Conservation (phyloP, 2,888 invertebrate species). For the Ceramica pisi region DNA sequence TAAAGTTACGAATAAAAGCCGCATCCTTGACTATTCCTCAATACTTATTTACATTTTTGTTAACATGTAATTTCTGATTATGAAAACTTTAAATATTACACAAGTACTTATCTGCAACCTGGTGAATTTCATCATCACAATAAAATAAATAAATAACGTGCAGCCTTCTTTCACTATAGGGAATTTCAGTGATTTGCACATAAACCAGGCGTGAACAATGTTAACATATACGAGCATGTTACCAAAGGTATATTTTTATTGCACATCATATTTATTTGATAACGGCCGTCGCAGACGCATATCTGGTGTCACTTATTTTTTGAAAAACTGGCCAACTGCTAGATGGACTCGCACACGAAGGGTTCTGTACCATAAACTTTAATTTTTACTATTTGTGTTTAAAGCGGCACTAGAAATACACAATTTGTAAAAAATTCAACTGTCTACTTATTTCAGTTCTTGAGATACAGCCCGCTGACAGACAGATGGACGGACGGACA, state of each 20-base stretch:
- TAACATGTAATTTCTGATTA: constrained; percentile 51
- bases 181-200: constrained; percentile 12
- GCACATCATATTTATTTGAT: constrained; percentile 18
- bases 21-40: constrained; percentile 46
- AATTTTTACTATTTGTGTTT: no score
- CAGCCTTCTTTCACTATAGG: background rate
- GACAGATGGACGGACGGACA: no score
- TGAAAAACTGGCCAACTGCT: no score
- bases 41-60: constrained; percentile 32
- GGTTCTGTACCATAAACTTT: no score
- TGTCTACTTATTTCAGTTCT: no score
- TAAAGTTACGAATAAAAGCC: constrained; percentile 7
- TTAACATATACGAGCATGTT: background rate
- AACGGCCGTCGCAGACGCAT: background rate
- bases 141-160: constrained; percentile 13
- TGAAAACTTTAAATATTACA: constrained; percentile 32
- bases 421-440: no score
- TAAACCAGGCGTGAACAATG: constrained; percentile 21
- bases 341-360: no score
- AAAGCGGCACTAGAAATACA: no score
- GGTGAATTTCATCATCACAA: constrained; percentile 22
- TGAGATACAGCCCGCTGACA: no score
- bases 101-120: background rate
- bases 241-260: constrained; percentile 19
- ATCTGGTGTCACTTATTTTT: constrained; percentile 29